phyloP scores from a whole-genome alignment of 2,888 invertebrate genomes.

The Heliconius aoede region DNA sequence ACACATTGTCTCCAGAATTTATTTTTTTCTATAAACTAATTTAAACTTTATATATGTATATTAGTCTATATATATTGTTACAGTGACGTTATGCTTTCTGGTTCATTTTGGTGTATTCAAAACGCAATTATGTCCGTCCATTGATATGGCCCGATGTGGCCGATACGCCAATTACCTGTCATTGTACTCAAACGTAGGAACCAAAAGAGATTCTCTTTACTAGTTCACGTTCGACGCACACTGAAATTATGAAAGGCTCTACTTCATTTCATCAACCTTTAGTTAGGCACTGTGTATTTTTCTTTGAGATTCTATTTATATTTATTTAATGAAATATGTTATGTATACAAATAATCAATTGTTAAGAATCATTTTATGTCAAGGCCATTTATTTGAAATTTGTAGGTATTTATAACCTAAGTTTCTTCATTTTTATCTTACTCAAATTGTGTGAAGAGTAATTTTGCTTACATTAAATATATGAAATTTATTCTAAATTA shows the following conservation, averaged over 20 bases:
- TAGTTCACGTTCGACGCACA: constrained; percentile 13
- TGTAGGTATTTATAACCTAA: too few relatives aligned
- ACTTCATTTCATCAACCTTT: not conserved
- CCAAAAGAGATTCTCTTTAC: constrained; percentile 28
- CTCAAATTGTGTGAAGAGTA: too few relatives aligned
- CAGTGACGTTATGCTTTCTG: not conserved
- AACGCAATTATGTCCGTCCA: constrained; percentile 42
- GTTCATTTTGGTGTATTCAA: constrained; percentile 40
- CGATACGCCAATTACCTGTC: constrained; percentile 47
- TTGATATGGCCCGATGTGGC: constrained; percentile 38
- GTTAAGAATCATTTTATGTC: too few relatives aligned
- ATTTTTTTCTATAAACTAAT: not conserved
- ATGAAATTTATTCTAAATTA: too few relatives aligned
- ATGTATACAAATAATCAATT: too few relatives aligned
- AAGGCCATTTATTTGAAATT: too few relatives aligned
- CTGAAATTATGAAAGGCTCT: constrained; percentile 7
- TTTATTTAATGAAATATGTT: too few relatives aligned
- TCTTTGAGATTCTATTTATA: not conserved
- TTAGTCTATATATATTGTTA: not conserved
- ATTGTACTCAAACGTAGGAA: constrained; percentile 38
- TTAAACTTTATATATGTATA: not conserved
- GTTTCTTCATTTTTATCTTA: too few relatives aligned
- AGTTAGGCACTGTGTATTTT: not conserved
- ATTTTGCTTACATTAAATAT: too few relatives aligned
- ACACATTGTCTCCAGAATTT: too few relatives aligned